Conservation (phyloP, 2,888 invertebrate species). For the Lepidochitona cinerea region DNA sequence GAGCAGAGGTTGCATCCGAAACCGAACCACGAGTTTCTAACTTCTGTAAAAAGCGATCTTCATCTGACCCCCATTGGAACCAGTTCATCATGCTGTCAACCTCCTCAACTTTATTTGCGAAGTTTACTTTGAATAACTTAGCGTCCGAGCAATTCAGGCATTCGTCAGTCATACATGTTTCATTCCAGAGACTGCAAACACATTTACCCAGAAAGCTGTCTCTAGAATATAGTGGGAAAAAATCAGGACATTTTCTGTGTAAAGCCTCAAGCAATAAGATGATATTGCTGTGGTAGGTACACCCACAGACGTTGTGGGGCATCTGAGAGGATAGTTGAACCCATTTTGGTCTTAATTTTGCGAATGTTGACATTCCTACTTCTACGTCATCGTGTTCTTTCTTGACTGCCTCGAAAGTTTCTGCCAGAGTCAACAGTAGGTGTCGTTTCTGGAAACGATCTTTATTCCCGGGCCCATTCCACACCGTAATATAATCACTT, state of each 20-base stretch:
- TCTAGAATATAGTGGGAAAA: constrained; percentile 13
- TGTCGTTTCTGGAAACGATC: constrained; percentile 14
- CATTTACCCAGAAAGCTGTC: constrained; percentile 9
- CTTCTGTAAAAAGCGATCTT: constrained; percentile 4
- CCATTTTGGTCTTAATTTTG: constrained; percentile 11
- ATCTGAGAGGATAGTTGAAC: constrained; percentile 4
- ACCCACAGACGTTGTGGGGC: constrained; percentile 18
- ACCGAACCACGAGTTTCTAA: constrained; percentile 1
- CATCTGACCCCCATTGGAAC: constrained; percentile 13
- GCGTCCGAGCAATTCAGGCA: constrained; percentile 10
- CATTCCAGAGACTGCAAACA: constrained; percentile 4
- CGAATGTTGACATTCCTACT: constrained; percentile 15
- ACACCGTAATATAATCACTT: constrained; percentile 1
- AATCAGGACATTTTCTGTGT: constrained; percentile 10
- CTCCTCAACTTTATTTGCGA: neutral
- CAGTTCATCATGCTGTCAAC: too few species aligned
- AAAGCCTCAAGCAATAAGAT: constrained; percentile 17
- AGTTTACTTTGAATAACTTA: constrained; percentile 1
- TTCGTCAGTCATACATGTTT: constrained; percentile 17
- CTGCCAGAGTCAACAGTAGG: constrained; percentile 11
- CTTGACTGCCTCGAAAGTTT: constrained; percentile 1
- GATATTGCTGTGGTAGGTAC: constrained; percentile 18
- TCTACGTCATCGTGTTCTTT: neutral
- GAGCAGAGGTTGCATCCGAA: neutral
- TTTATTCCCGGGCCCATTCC: neutral